phyloP scores from a whole-genome alignment of 2,888 invertebrate species.

The Oligia strigilis region DNA sequence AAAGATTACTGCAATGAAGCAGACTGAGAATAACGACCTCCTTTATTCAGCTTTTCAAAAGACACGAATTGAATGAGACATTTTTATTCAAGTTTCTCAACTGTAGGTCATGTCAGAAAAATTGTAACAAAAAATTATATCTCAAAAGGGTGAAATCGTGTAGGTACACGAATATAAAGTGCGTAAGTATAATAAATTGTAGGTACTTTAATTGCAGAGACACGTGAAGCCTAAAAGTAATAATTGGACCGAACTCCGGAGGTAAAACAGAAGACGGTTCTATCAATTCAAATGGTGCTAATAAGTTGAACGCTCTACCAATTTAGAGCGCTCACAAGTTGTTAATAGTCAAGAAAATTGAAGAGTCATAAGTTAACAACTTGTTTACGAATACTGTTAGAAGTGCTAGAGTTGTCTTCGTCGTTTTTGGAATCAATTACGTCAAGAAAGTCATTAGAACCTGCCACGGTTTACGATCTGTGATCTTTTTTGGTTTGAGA shows the following conservation, averaged over 20 bases:
- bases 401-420: conserved; percentile 10
- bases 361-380: conserved; percentile 44
- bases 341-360: conserved; percentile 45
- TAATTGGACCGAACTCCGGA: conserved; percentile 45
- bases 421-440: conserved; percentile 32
- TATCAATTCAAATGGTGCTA: conserved; percentile 55
- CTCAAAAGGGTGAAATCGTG: conserved; percentile 32
- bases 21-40: conserved; percentile 39
- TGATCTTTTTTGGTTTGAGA: conserved; percentile 4
- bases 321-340: conserved; percentile 47
- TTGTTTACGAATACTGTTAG: conserved; percentile 32
- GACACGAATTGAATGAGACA: conserved; percentile 40
- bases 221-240: conserved; percentile 26
- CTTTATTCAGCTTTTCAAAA: conserved; percentile 48
- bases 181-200: conserved; percentile 27
- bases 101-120: conserved; percentile 29
- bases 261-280: conserved; percentile 42
- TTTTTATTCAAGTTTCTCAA: conserved; percentile 45
- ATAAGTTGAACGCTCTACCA: conserved; percentile 61
- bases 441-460: conserved; percentile 28
- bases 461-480: conserved; percentile 16
- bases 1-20: conserved; percentile 37
- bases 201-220: conserved; percentile 10
- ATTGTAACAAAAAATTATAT: conserved; percentile 24
- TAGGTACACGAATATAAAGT: conserved; percentile 17